A percentile compares a stretch with the other conserved stretches of the same genome.
Conservation (phyloP, 2,113 vertebrate species). For the Eptesicus fuscus region DNA sequence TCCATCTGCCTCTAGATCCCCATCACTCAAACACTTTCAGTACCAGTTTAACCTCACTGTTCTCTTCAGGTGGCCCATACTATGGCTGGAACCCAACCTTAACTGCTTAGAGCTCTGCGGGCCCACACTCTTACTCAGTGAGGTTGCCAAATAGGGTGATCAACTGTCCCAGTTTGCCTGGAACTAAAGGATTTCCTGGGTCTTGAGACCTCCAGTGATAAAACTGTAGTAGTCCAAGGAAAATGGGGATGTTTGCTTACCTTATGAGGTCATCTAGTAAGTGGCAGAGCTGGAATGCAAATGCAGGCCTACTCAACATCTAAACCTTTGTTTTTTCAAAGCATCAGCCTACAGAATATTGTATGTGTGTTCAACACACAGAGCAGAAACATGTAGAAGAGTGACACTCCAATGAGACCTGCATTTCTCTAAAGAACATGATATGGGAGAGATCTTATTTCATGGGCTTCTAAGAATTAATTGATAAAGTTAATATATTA, state of each 20-base stretch:
- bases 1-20: not conserved
- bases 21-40: not conserved
- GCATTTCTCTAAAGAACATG: conserved; percentile 43
- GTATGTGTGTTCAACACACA: not conserved
- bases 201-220: not conserved
- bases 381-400: not conserved
- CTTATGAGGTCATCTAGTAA: not conserved
- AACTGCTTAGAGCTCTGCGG: not conserved
- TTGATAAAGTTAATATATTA: conserved; percentile 76
- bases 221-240: not conserved
- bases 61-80: not conserved
- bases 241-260: not conserved
- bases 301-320: not conserved
- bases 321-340: not conserved
- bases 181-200: not conserved
- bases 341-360: not conserved
- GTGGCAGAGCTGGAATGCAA: not conserved
- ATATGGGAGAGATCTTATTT: conserved; percentile 54
- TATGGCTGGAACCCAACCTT: not conserved
- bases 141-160: not conserved
- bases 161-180: not conserved
- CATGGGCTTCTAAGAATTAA: conserved; percentile 76
- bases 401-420: not conserved
- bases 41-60: not conserved
- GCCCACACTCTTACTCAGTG: not conserved